Base-by-base conservation (phyloP, 2,113 vertebrate genomes). In the Hiodon tergisus region DNA sequence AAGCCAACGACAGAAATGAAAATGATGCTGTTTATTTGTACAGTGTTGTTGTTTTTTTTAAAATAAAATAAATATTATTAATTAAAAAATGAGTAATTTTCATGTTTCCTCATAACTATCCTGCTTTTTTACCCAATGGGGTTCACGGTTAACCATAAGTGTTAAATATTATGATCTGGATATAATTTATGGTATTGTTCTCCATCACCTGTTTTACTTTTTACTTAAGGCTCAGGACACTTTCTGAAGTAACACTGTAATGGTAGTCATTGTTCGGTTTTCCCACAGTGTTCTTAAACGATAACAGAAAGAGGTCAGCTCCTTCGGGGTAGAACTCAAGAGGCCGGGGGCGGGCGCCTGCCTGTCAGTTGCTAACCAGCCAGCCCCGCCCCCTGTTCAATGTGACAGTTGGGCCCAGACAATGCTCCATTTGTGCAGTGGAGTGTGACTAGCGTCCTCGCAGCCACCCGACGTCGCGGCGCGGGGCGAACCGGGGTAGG, bases 391-490 rank as follows among this genome's bases (percentile, higher is more conserved):
- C 81, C 82, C 74, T 74, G 71, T 74, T 71, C 77, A 72, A 77
- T 78, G 77, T 69, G 81, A 83, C 84, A 87, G 87, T 81, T 31
- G 84, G 83, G 81, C 76, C 2, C 58, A 84, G 80, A 88, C 86
- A 87, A 87, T 85, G 17, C 69, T 13, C 48, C 80, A 71, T 62
- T 65, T 76, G 80, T 85, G 83, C 82, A 75, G 84, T 78, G 82
- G 78, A 85, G 81, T 83, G 85, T 84, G 81, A 72, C 8, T 73
- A 77, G 50, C 78, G 81, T 81, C 77, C 74, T 67, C 72, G 81
- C 81, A 80, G 87, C 86, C 84, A 89, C 88, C 86, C 82, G 89
- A 89, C 87, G 88, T 88, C 84, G 86, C 85, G 84, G 85, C 85
- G 87, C 86, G 78, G 86, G 87, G 88, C 85, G 86, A 78, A 86